Evolutionary conservation across 1,140 invertebrate species (phyloP).

Genomic region (Platyscapa corneri): DNA sequence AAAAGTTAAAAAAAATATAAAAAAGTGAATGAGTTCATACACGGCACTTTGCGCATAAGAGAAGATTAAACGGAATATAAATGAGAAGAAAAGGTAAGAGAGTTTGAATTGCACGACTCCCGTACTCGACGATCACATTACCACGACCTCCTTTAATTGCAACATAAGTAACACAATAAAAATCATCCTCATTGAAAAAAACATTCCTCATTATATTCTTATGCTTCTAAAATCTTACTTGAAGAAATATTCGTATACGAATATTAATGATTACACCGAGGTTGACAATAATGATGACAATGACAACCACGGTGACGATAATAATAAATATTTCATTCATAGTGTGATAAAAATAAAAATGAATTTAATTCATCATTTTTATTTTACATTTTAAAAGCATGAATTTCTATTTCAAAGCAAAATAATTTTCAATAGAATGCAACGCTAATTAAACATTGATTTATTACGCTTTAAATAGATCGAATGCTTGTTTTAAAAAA

Average conservation of each 20-base stretch:
- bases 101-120: not conserved
- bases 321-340: not conserved
- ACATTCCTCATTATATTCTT: too few relatives aligned
- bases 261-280: not conserved
- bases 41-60: constrained; percentile 35
- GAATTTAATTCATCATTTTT: too few relatives aligned
- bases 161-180: not conserved
- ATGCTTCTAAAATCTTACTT: too few relatives aligned
- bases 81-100: constrained; percentile 34
- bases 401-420: not conserved
- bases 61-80: constrained; percentile 46
- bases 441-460: not conserved
- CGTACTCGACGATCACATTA: constrained; percentile 15
- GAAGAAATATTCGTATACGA: not conserved
- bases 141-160: constrained; percentile 32
- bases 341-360: too few relatives aligned
- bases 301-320: not conserved
- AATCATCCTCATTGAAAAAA: too few relatives aligned
- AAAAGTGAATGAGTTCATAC: constrained; percentile 26
- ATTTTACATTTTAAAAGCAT: not conserved
- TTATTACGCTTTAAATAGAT: not conserved
- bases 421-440: not conserved
- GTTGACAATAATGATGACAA: not conserved
- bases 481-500: not conserved
- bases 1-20: not conserved